Evolutionary conservation across 2,113 vertebrate species (phyloP).

Genomic region (Leuciscus idus): DNA sequence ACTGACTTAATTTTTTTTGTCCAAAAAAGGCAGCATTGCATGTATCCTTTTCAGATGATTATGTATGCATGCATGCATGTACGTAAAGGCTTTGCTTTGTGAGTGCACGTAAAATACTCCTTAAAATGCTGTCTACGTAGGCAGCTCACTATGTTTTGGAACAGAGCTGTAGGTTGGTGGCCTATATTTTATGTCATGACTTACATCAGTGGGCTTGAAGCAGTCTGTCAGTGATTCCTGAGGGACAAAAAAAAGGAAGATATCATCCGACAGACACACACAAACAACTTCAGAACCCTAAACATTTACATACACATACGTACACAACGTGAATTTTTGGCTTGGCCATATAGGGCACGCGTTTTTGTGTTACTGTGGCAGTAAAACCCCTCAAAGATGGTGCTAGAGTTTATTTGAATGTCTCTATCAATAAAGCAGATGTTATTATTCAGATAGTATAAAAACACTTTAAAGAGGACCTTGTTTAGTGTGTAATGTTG

Average conservation of each 20-base stretch:
- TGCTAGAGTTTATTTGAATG: neutral
- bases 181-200: neutral
- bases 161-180: neutral
- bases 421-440: neutral
- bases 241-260: slow-evolving; percentile 11
- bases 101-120: neutral
- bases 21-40: no score
- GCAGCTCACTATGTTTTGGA: neutral
- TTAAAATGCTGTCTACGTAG: neutral
- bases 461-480: neutral
- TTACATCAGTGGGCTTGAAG: slow-evolving; percentile 91
- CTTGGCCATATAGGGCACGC: neutral
- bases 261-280: neutral
- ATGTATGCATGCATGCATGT: no score
- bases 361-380: neutral
- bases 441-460: neutral
- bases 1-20: no score
- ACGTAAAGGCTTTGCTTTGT: neutral
- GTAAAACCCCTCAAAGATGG: neutral
- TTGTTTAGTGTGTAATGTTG: no score
- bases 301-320: neutral
- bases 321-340: neutral
- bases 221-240: slow-evolving; percentile 89
- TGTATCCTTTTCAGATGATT: no score
- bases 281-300: neutral